Evolutionary conservation across 1,140 invertebrate genomes (phyloP).

Genomic region (Panagrolaimus sp.): DNA sequence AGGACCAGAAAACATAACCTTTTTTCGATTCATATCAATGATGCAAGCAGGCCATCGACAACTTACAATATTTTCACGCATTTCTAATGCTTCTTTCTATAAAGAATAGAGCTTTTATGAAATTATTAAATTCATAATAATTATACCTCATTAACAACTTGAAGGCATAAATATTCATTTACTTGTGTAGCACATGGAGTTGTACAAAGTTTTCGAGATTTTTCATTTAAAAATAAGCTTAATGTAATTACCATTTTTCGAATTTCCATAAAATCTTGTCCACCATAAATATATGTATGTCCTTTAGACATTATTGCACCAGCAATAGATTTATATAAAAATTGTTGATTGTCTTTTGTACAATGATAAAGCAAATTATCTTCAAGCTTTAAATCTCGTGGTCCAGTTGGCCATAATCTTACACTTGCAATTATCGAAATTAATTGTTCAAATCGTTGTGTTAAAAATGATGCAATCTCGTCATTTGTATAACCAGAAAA

Average conservation of each 20-base stretch:
- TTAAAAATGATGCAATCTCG: neutral
- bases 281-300: neutral
- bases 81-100: neutral
- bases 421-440: neutral
- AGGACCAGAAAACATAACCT: neutral
- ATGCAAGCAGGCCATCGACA: neutral
- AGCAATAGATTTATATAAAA: neutral
- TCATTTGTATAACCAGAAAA: neutral
- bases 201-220: neutral
- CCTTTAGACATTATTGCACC: neutral
- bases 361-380: neutral
- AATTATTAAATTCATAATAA: neutral
- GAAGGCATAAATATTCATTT: neutral
- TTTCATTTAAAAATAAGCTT: neutral
- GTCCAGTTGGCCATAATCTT: neutral
- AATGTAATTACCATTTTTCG: neutral
- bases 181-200: neutral
- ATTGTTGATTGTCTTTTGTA: neutral
- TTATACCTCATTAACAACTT: neutral
- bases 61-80: neutral
- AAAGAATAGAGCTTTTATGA: no score
- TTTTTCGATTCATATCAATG: neutral
- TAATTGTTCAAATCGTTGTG: neutral
- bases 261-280: neutral
- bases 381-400: neutral